A percentile compares a stretch with the other conserved stretches of the same genome.
Conservation (phyloP, 1,140 invertebrate genomes). For the Magallana angulata region DNA sequence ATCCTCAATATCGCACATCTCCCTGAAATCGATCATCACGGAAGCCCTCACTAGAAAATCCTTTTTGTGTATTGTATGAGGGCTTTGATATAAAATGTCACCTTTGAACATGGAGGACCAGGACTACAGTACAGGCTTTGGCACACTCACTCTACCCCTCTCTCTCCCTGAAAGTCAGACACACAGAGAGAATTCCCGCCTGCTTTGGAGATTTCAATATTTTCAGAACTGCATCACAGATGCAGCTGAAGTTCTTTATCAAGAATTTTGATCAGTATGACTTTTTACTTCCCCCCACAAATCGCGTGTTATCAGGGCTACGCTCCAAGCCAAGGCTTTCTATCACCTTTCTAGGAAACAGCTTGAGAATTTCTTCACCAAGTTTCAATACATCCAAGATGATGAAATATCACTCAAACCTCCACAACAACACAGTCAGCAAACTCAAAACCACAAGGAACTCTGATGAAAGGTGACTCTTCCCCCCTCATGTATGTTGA, state of each 20-base stretch:
- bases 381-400: background rate
- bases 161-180: background rate
- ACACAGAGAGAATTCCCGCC: background rate
- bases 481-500: background rate
- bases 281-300: conserved; percentile 14
- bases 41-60: background rate
- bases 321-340: background rate
- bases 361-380: background rate
- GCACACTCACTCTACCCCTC: background rate
- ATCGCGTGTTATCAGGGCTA: conserved; percentile 8
- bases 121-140: background rate
- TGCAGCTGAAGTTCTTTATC: conserved; percentile 16
- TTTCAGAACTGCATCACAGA: background rate
- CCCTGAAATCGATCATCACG: conserved; percentile 4
- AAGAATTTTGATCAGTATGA: conserved; percentile 13
- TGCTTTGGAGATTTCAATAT: conserved; percentile 18
- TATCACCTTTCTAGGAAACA: background rate
- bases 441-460: background rate
- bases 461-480: background rate
- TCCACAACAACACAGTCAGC: background rate
- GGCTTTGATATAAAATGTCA: background rate
- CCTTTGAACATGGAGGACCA: background rate
- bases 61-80: background rate
- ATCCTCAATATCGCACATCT: background rate
- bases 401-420: background rate